Base-by-base conservation (phyloP, 2,797 vertebrate species). In the Mormyrops boulengeri region DNA sequence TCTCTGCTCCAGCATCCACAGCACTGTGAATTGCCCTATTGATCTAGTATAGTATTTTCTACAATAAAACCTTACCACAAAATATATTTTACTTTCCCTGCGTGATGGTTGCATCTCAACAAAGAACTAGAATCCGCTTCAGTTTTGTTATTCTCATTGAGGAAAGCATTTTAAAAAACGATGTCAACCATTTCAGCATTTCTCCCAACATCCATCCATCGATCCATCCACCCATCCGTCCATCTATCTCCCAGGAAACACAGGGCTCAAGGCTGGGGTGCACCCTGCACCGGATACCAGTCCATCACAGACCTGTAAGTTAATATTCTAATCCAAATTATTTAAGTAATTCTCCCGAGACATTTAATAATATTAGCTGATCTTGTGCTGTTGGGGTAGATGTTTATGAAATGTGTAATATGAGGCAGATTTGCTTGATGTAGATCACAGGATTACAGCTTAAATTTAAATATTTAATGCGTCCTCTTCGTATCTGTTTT, bases 21-120 rank as follows among this genome's bases (percentile, higher is more conserved):
- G 44, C 41, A 84, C 26, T 85, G 53, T 62, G 62, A 22, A 38
- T 55, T 87, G 89, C 22, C 87, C 55, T 88, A 88, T 90, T 85
- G 87, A 90, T 85, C 57, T 53, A 53, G 30, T 38, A 34, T 49
- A 19, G 73, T 77, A 84, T 82, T 85, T 49, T 88, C 69, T 47
- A 80, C 88, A 90, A 90, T 90, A 85, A 90, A 88, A 26, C 44
- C 55, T 84, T 84, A 85, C 34, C 55, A 47, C 73, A 38, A 88
- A 85, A 90, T 60, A 86, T 88, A 85, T 88, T 85, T 88, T 30
- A 44, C 60, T 22, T 38, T 86, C 60, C 14, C n/a, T 49, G 87
- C 47, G 52, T 47, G 38, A 57, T 84, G 80, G 22, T 26, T 26
- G 41, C 47, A 85, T 22, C 22, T 30, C 41, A 77, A 80, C 88